A percentile compares a stretch with the other conserved stretches of the same genome.
These are phyloP conservation scores for Eueremaeus valkanovi DNA, from an alignment of 2,888 invertebrate species.

Conservation along the genomic window DNA sequence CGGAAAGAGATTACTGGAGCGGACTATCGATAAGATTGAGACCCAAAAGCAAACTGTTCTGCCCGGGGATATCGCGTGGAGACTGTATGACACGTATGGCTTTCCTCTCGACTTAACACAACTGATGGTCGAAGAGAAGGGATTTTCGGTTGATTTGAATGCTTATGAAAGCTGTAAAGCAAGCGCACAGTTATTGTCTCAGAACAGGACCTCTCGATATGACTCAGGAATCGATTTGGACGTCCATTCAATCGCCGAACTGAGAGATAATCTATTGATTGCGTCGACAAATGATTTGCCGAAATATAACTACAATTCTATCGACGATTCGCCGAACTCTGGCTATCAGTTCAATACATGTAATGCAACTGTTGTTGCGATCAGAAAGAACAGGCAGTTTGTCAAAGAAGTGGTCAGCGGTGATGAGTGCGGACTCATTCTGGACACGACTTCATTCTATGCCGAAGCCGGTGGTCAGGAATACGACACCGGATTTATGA, in stretches of 20 bases:
- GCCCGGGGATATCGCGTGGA: conserved; percentile 94
- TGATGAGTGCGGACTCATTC: conserved; percentile 82
- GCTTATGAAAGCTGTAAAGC: conserved; percentile 90
- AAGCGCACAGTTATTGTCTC: conserved; percentile 76
- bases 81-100: conserved; percentile 97
- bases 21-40: conserved; percentile 77
- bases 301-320: conserved; percentile 79
- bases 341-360: conserved; percentile 72
- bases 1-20: conserved; percentile 81
- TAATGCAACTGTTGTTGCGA: conserved; percentile 71
- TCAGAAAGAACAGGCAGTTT: conserved; percentile 76
- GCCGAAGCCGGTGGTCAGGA: conserved; percentile 99
- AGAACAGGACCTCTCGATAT: conserved; percentile 73
- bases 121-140: conserved; percentile 95
- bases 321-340: conserved; percentile 63
- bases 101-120: conserved; percentile 97
- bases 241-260: conserved; percentile 87
- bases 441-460: conserved; percentile 92
- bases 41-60: conserved; percentile 62
- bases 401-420: conserved; percentile 75
- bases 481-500: conserved; percentile 88
- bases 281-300: conserved; percentile 80
- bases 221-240: conserved; percentile 84
- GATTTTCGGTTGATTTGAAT: conserved; percentile 76
- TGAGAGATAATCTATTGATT: conserved; percentile 67